Evolutionary conservation across 2,888 invertebrate species (phyloP).

Genomic region (Sturmia bella): DNA sequence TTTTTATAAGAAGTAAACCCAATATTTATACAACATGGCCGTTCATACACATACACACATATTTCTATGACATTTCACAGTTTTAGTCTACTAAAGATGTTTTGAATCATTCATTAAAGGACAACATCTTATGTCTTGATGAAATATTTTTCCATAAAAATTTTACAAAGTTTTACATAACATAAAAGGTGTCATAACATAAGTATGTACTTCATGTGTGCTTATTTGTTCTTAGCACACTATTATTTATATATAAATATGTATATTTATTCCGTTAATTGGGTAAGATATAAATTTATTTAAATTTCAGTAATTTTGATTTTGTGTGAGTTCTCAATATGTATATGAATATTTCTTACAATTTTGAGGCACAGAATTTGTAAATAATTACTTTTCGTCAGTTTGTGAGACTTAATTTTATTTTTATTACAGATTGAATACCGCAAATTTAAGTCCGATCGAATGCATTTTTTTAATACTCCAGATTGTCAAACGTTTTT

Average conservation of each 20-base stretch:
- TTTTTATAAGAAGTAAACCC: conserved; percentile 64
- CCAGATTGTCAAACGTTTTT: too few relatives aligned
- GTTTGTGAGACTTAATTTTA: too few relatives aligned
- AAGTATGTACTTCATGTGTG: not conserved
- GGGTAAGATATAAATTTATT: not conserved
- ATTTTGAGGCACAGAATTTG: too few relatives aligned
- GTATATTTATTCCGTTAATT: too few relatives aligned
- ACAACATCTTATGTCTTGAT: conserved; percentile 6
- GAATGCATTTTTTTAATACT: too few relatives aligned
- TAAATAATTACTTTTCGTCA: too few relatives aligned
- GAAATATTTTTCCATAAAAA: not conserved
- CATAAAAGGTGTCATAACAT: not conserved
- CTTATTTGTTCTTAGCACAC: conserved; percentile 5
- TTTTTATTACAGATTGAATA: too few relatives aligned
- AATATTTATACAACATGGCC: conserved; percentile 15
- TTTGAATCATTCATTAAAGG: not conserved
- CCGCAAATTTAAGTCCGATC: too few relatives aligned
- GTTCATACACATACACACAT: not conserved
- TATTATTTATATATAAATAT: not conserved
- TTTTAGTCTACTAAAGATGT: not conserved
- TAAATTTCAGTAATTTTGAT: conserved; percentile 9
- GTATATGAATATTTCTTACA: too few relatives aligned
- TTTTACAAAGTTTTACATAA: not conserved
- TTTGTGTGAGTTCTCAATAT: not conserved
- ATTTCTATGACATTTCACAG: conserved; percentile 22